These are phyloP conservation scores for Gastracanthus pulcherrimus DNA, from an alignment of 2,888 invertebrate species.

Conservation along the genomic window DNA sequence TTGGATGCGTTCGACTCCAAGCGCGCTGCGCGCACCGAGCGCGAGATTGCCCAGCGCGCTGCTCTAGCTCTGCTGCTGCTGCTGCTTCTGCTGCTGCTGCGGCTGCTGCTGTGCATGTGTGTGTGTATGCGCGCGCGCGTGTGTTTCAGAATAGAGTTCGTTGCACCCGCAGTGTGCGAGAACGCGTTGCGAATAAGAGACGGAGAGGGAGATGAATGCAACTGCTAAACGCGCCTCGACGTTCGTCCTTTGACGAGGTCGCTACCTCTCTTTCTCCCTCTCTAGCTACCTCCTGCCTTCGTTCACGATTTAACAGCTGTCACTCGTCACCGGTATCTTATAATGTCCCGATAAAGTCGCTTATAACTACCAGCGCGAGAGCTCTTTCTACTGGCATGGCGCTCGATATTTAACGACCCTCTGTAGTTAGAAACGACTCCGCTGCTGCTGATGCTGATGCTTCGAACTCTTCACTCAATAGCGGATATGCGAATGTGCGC, in stretches of 20 bases:
- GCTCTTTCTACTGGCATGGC: background rate
- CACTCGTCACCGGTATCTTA: slow-evolving; percentile 50
- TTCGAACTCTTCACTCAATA: too few relatives aligned
- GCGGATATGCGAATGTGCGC: too few relatives aligned
- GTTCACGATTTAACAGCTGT: slow-evolving; percentile 49
- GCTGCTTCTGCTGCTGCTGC: too few relatives aligned
- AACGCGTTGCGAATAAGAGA: background rate
- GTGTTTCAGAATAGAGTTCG: slow-evolving; percentile 65
- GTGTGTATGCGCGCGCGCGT: too few relatives aligned
- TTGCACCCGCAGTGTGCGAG: slow-evolving; percentile 62
- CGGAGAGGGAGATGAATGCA: background rate
- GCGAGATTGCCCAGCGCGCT: slow-evolving; percentile 32
- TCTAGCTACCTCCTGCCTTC: too few relatives aligned
- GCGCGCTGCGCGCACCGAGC: slow-evolving; percentile 45
- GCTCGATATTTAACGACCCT: slow-evolving; percentile 22
- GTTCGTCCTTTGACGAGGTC: slow-evolving; percentile 53
- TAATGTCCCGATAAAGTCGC: slow-evolving; percentile 40
- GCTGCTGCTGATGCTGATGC: too few relatives aligned
- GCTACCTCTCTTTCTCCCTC: background rate
- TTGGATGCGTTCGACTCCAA: slow-evolving; percentile 68
- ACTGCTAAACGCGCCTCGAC: slow-evolving; percentile 26
- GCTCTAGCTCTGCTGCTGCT: background rate
- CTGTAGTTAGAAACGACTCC: background rate
- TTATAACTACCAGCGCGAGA: background rate
- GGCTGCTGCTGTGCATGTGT: too few relatives aligned